Percentiles rank a stretch among this genome's conserved stretches.
phyloP scores from a whole-genome alignment of 2,113 vertebrate species.

The Pseudorasbora parva region DNA sequence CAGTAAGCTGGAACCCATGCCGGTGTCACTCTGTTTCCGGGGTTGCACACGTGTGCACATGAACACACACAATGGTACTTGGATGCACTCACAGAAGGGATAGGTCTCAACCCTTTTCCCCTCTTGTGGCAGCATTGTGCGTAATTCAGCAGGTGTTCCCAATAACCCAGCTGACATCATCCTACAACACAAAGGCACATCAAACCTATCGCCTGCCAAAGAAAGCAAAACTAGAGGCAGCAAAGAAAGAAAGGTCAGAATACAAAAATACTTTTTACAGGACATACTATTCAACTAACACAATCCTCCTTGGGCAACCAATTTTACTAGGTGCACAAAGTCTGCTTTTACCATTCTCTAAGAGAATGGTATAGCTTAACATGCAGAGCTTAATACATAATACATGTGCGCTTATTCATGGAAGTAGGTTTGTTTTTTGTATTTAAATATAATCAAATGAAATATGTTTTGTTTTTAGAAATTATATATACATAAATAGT shows the following conservation, averaged over 20 bases:
- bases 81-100: constrained; percentile 39
- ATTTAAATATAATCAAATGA: too few relatives aligned
- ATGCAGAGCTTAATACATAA: too few relatives aligned
- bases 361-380: too few relatives aligned
- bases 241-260: constrained; percentile 17
- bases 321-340: background rate
- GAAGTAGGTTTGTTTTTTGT: background rate
- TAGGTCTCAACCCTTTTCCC: constrained; percentile 41
- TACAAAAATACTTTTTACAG: constrained; percentile 48
- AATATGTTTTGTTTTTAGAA: too few relatives aligned
- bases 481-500: too few relatives aligned
- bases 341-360: constrained; percentile 21
- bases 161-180: constrained; percentile 58
- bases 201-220: constrained; percentile 49
- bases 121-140: constrained; percentile 33
- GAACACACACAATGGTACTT: constrained; percentile 10
- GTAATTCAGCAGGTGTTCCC: constrained; percentile 62
- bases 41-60: constrained; percentile 25
- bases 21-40: constrained; percentile 17
- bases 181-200: constrained; percentile 55
- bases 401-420: too few relatives aligned
- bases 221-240: constrained; percentile 47
- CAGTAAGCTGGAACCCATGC: constrained; percentile 9
- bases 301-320: background rate
- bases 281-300: constrained; percentile 35